A percentile compares a stretch with the other conserved stretches of the same genome.
phyloP scores from a whole-genome alignment of 2,113 vertebrate genomes.

The Picathartes gymnocephalus region DNA sequence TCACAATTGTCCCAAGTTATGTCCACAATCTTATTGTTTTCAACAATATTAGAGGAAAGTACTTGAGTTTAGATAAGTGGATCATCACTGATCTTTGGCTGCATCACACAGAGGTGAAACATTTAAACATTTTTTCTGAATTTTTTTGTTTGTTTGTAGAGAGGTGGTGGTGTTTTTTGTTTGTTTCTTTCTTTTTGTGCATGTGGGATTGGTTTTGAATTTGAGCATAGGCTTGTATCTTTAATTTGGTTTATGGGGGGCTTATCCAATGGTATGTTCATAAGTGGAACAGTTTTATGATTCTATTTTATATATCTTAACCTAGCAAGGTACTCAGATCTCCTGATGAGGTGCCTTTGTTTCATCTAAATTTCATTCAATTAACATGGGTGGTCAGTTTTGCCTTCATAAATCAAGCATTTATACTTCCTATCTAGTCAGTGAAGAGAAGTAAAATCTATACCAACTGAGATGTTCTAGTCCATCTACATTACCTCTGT shows the following conservation, averaged over 20 bases:
- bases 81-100: background rate
- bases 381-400: background rate
- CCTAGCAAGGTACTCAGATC: background rate
- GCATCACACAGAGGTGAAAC: background rate
- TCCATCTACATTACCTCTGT: background rate
- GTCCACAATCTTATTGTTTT: fast-evolving
- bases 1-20: background rate
- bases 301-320: background rate
- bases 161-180: background rate
- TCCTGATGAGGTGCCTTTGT: background rate
- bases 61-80: background rate
- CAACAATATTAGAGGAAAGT: background rate
- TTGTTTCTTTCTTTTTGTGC: background rate
- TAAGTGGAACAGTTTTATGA: background rate
- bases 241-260: fast-evolving
- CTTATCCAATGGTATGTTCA: background rate
- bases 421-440: background rate
- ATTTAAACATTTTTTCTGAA: background rate
- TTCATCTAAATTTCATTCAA: background rate
- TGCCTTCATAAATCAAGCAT: background rate
- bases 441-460: background rate
- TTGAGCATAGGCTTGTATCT: background rate
- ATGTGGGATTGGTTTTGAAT: background rate
- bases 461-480: background rate
- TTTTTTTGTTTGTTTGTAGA: background rate